Base-by-base conservation (phyloP, 2,113 vertebrate genomes). In the Peromyscus californicus region DNA sequence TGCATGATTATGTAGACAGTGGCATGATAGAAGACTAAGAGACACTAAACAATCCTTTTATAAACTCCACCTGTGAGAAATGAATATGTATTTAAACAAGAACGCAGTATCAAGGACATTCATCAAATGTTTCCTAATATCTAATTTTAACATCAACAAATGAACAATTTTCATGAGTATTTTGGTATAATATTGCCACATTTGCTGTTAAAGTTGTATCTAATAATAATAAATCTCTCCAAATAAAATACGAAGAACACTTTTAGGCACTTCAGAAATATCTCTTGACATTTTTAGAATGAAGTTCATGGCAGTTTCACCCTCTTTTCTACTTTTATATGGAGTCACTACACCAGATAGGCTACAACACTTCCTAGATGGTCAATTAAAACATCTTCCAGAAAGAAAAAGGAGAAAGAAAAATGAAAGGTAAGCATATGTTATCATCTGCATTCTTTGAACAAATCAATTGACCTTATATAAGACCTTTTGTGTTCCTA, bases 201-300 rank as follows among this genome's bases (percentile, higher is more conserved):
- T 94, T 83, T 95, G 48, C 39, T 93, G 6, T 84, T 92, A 48
- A 80, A 89, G 10, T 95, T 80, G 21, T 80, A 33, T 54, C 80
- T 72, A 85, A 54, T 67, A 92, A 31, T 86, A 90, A 96, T 72
- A 96, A 94, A 91, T 89, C 24, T 94, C 93, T 79, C 17, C 76
- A 74, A 79, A 70, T 24, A 96, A 97, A 97, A 94, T 94, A 93
- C 15, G n/a, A 39, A 95, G 91, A 95, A 78, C 45, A 96, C 93
- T 93, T 91, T 91, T n/a, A 89, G 84, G 39, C n/a, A 90, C 70
- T 95, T 82, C 19, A 84, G 48, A 88, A 95, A 76, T 39, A 94
- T 72, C 92, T 95, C 79, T 96, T 94, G 79, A 95, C 69, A 96
- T 85, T 96, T 96, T 95, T 87, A 95, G 67, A 93, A 93, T 91